Evolutionary conservation across 2,888 invertebrate species (phyloP).

Genomic region (Limnephilus marmoratus): DNA sequence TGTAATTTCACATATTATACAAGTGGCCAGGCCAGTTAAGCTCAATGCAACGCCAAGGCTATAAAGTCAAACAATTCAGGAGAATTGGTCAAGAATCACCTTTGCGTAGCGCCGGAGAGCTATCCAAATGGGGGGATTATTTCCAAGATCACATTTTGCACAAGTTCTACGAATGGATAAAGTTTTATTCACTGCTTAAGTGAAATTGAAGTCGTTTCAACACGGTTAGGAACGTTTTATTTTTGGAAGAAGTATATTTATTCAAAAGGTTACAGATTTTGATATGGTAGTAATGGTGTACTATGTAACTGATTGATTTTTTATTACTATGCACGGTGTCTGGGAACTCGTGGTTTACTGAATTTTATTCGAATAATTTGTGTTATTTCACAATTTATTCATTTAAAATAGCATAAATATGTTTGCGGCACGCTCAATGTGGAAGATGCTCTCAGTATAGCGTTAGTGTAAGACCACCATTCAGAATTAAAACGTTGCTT

Average conservation of each 20-base stretch:
- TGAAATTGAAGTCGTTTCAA: background rate
- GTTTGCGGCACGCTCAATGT: too few species aligned
- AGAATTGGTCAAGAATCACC: background rate
- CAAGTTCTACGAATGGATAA: background rate
- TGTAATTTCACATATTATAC: conserved; percentile 6
- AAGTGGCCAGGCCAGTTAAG: background rate
- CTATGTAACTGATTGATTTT: background rate
- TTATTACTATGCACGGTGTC: background rate
- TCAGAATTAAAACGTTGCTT: too few species aligned
- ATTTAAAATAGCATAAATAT: too few species aligned
- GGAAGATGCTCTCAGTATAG: too few species aligned
- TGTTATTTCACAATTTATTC: too few species aligned
- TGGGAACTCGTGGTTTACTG: too few species aligned
- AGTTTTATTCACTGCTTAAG: background rate
- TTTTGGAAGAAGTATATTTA: background rate
- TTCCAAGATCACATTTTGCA: background rate
- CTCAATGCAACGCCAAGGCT: background rate
- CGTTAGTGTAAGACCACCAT: too few species aligned
- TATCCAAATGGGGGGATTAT: background rate
- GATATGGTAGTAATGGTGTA: background rate
- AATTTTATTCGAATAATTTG: too few species aligned
- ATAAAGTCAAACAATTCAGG: background rate
- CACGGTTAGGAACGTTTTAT: background rate
- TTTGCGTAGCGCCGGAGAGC: background rate
- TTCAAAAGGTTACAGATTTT: background rate